These are phyloP conservation scores for Parazoanthus atlanticus DNA, from an alignment of 92 coral and sea anemone genomes.

Conservation along the genomic window DNA sequence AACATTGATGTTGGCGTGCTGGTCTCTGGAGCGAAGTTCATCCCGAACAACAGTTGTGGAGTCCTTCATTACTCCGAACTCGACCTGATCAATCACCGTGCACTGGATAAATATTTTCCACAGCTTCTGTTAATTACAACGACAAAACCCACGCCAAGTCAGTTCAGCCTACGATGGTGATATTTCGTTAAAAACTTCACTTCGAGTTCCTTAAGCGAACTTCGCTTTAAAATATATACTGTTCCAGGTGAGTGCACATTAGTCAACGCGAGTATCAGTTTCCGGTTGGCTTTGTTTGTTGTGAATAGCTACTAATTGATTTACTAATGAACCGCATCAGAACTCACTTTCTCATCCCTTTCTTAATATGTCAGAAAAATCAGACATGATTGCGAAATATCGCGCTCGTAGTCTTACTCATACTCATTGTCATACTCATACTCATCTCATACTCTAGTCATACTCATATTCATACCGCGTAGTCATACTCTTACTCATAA, in stretches of 20 bases:
- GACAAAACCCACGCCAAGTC: not conserved
- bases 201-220: not conserved
- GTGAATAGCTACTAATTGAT: not conserved
- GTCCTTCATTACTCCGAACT: constrained; percentile 23
- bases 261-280: not conserved
- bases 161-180: not conserved
- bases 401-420: too few relatives aligned
- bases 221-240: too few relatives aligned
- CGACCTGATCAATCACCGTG: not conserved
- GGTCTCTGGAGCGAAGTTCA: constrained; percentile 5
- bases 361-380: too few relatives aligned
- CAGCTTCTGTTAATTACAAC: not conserved
- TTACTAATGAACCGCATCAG: not conserved
- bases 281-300: not conserved
- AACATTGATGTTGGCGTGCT: not conserved
- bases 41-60: not conserved
- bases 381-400: too few relatives aligned
- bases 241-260: constrained; percentile 11
- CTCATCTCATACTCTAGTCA: too few relatives aligned
- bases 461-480: too few relatives aligned
- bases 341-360: too few relatives aligned
- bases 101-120: not conserved
- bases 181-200: not conserved
- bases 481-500: too few relatives aligned
- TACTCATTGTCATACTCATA: too few relatives aligned